phyloP scores from a whole-genome alignment of 2,797 vertebrate species.

The Pseudochirops corinnae region DNA sequence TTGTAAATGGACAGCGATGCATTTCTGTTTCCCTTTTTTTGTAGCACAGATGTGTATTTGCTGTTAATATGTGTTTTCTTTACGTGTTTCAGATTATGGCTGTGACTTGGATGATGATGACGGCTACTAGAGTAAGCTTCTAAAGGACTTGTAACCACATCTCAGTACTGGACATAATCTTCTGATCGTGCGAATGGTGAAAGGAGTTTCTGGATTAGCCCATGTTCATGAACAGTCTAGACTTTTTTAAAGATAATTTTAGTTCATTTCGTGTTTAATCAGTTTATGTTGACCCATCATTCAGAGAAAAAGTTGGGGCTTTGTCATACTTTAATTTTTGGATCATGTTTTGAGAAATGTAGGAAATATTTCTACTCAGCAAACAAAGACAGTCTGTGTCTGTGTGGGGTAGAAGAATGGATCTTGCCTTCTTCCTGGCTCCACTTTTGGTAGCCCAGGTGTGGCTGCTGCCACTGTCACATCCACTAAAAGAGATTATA shows the following conservation, averaged over 20 bases:
- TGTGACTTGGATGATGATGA: conserved; percentile 92
- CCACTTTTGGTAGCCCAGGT: neutral
- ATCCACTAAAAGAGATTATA: neutral
- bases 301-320: conserved; percentile 67
- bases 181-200: conserved; percentile 60
- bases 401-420: neutral
- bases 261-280: conserved; percentile 69
- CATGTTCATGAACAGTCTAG: conserved; percentile 37
- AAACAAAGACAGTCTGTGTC: neutral
- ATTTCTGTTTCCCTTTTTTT: neutral
- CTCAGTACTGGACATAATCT: conserved; percentile 59
- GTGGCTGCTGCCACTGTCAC: neutral
- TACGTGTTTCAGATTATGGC: conserved; percentile 90
- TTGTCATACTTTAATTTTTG: conserved; percentile 73
- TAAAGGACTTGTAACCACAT: neutral
- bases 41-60: neutral
- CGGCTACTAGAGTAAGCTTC: conserved; percentile 82
- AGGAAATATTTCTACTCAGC: conserved; percentile 64
- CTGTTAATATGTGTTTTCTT: conserved; percentile 37
- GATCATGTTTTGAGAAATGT: conserved; percentile 69
- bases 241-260: conserved; percentile 70
- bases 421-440: neutral
- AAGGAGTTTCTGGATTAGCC: conserved; percentile 76
- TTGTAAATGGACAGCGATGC: neutral
- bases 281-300: conserved; percentile 63